Base-by-base conservation (phyloP, 2,797 vertebrate species). In the Phylloscopus collybita region DNA sequence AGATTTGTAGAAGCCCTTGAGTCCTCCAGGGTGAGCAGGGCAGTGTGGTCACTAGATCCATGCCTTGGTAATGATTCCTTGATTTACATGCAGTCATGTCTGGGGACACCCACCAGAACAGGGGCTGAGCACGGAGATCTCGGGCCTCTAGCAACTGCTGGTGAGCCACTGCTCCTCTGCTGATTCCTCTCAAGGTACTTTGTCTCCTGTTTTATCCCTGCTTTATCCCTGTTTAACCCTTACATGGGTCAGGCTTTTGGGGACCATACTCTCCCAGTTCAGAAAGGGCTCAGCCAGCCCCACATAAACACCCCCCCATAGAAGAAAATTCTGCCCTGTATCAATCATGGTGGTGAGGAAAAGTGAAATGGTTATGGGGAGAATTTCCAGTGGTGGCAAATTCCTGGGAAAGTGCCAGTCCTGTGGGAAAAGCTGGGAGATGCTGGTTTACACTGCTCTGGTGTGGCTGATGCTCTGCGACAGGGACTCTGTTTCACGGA, bases 401-500 rank as follows among this genome's bases (percentile, higher is more conserved):
- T 56, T n/a, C 20, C 36, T 30, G 42, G 53, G 50, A 27, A 76
- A 74, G 16, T 19, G 21, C 19, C 20, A 64, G 9, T 18, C 12
- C 34, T 44, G 6, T 11, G 22, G 61, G 47, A 86, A 71, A 50
- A 81, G 22, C 34, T 36, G 40, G 62, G 36, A 84, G 40, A 66
- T 12, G 40, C n/a, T 59, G 44, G 20, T 49, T 83, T 47, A 25
- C 42, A 50, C 5, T 0, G 1, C 40, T 75, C 45, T 0, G 0
- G 20, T 0, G 3, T 38, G 40, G 16, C 0, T 64, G 42, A 47
- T 45, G 27, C 57, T 47, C 62, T n/a, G 34, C 34, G n/a, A 78
- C 29, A 53, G 45, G 18, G 72, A 54, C 92, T 94, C 80, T 80
- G 62, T 95, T 96, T 83, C 80, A 11, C 14, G 62, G 61, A 96